These are phyloP conservation scores for Lamellibrachia columna DNA, from an alignment of 2,888 invertebrate species.

Conservation along the genomic window DNA sequence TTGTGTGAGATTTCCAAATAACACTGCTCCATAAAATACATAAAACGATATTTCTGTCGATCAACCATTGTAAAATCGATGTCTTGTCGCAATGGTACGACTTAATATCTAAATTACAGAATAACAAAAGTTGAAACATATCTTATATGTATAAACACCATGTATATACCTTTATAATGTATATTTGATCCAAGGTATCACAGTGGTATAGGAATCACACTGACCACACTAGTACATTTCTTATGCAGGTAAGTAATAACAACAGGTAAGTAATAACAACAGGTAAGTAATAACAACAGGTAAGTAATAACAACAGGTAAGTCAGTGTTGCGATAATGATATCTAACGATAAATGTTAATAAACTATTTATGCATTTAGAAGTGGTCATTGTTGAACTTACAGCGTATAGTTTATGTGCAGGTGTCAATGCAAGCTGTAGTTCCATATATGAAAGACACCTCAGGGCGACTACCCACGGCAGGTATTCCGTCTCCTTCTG, in stretches of 20 bases:
- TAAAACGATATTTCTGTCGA: too few relatives aligned
- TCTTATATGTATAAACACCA: not conserved
- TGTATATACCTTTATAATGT: not conserved
- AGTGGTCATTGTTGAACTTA: not conserved
- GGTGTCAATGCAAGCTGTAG: slow-evolving; percentile 77
- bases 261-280: too few relatives aligned
- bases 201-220: not conserved
- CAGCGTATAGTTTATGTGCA: slow-evolving; percentile 45
- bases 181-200: not conserved
- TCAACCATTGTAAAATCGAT: too few relatives aligned
- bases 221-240: too few relatives aligned
- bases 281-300: not conserved
- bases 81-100: too few relatives aligned
- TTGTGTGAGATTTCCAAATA: too few relatives aligned
- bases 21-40: too few relatives aligned
- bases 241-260: too few relatives aligned
- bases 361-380: not conserved
- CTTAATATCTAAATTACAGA: too few relatives aligned
- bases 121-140: not conserved
- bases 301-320: not conserved
- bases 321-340: not conserved
- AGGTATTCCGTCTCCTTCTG: slow-evolving; percentile 79
- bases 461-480: slow-evolving; percentile 84
- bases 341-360: not conserved
- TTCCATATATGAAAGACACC: slow-evolving; percentile 79